phyloP scores from a whole-genome alignment of 2,113 vertebrate species.

The Petrocephalus microphthalmus region DNA sequence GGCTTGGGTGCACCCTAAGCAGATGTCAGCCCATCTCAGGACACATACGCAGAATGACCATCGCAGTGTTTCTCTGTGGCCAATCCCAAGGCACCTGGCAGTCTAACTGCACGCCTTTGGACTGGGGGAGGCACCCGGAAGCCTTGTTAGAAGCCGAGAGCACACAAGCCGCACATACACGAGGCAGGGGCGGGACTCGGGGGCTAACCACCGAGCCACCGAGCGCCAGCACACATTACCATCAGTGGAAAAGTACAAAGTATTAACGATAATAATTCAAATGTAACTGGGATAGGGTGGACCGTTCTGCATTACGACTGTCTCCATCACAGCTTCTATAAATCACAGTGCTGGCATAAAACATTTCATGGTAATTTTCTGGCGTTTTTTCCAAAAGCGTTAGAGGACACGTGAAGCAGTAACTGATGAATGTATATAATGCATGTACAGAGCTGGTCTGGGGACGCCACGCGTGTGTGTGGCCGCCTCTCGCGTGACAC shows the following conservation, averaged over 20 bases:
- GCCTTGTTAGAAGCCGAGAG: background rate
- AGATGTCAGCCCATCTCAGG: background rate
- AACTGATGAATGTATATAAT: too few relatives aligned
- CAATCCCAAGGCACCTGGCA: background rate
- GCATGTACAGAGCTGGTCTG: too few relatives aligned
- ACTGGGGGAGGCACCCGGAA: background rate
- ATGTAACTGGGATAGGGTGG: background rate
- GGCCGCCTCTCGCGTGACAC: too few relatives aligned
- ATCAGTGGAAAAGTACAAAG: background rate
- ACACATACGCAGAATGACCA: background rate
- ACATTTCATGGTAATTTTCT: too few relatives aligned
- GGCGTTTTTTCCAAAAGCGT: too few relatives aligned
- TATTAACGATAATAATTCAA: background rate
- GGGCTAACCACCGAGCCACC: background rate
- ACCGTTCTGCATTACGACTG: background rate
- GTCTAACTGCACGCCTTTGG: background rate
- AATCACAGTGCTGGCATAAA: background rate
- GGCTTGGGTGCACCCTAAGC: background rate
- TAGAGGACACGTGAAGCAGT: too few relatives aligned
- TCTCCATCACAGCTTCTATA: background rate
- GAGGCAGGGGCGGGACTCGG: background rate
- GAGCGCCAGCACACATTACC: background rate
- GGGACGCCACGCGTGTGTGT: too few relatives aligned
- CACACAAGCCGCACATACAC: background rate
- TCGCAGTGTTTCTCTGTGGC: background rate